Conservation (phyloP, 2,888 invertebrate species). For the Antheraea assamensis region DNA sequence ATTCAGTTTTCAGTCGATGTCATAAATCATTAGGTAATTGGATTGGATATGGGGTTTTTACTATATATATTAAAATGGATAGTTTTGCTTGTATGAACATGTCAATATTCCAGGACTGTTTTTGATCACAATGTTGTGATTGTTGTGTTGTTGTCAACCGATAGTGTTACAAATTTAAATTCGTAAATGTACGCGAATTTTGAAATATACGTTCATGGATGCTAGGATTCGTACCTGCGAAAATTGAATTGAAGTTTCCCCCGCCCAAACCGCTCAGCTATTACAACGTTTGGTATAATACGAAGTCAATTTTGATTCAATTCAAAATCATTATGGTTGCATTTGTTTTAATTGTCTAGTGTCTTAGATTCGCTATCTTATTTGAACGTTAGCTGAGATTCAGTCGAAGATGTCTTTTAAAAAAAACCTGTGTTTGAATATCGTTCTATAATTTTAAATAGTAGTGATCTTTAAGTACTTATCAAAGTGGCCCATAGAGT, state of each 20-base stretch:
- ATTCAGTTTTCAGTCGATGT: too few relatives aligned
- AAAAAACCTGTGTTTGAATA: neutral
- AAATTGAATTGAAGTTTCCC: too few relatives aligned
- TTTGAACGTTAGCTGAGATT: neutral
- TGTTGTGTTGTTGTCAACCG: too few relatives aligned
- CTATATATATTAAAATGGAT: neutral
- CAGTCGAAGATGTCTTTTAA: neutral
- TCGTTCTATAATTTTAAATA: neutral
- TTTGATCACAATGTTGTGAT: neutral
- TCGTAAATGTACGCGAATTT: too few relatives aligned
- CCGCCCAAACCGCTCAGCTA: too few relatives aligned
- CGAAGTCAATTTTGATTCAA: neutral
- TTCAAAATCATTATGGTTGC: neutral
- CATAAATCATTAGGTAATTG: neutral
- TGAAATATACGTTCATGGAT: too few relatives aligned
- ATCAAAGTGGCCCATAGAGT: neutral
- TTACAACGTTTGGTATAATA: neutral
- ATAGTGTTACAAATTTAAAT: too few relatives aligned
- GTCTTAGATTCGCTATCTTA: neutral
- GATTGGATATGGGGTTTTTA: neutral
- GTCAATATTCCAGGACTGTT: neutral
- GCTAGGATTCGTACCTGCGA: too few relatives aligned
- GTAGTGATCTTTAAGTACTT: neutral
- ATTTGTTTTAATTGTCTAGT: neutral
- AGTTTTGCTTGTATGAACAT: neutral